Evolutionary conservation across 92 coral and sea anemone genomes (phyloP), one percentile per base, ranked within the genome.

Genomic region (Palythoa heliodiscus): DNA sequence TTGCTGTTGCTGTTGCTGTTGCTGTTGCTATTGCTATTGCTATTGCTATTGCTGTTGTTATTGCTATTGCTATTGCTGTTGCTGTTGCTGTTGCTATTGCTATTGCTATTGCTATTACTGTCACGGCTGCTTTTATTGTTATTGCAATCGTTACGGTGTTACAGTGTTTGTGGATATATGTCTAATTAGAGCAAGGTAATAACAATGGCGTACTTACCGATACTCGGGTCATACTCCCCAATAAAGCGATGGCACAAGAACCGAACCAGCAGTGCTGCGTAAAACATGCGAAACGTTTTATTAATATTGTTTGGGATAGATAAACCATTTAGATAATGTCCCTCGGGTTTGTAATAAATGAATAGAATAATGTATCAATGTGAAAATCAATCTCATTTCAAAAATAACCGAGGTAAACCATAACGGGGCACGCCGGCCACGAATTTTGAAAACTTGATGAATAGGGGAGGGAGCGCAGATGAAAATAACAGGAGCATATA

Each of bases 221-320:
- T 91, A 5, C 93, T 91, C 15, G 97, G 95, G 76, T 93, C 97
- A 63, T 93, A 93, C 58, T 93, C 97, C 24, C 90, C 97, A 29
- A 93, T 87, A 53, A 82, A 93, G 68, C 97, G 91, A 61, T 89
- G 95, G 15, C 93, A 92, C 75, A 93, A 60, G 78, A 89, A 93
- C 29, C 90, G 75, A 20, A 93, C 97, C 52, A 93, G 86, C 38
- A 93, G 85, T 14, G 97, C 97, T 93, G 89, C 53, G n/a, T 19
- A 54, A 2, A 24, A 22, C 39, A 25, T 24, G 15, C 43, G 24
- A 24, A 5, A 43, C 50, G 50, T 8, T 8, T 5, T 8, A 43
- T 43, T 43, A 43, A 43, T 5, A 43, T 43, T 43, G 7, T 5
- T 1, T 3, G 50, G 7, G 7, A 1, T 43, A 7, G 9, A 43